phyloP scores from a whole-genome alignment of 2,113 vertebrate species.

The Gallinago media region DNA sequence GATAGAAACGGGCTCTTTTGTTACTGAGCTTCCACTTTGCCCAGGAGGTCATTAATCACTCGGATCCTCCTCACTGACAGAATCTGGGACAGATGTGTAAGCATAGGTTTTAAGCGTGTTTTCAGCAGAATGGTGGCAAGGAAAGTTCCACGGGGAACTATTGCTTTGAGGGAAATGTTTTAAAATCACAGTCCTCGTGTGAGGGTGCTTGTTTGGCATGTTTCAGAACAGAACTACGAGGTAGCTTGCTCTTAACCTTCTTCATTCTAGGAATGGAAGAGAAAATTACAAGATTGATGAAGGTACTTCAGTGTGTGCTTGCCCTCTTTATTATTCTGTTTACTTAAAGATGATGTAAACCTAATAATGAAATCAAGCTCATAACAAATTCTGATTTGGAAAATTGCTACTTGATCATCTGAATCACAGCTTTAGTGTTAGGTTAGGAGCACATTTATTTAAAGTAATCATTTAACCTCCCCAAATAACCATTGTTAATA shows the following conservation, averaged over 20 bases:
- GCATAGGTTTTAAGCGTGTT: neutral
- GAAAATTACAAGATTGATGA: slow-evolving; percentile 43
- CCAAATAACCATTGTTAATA: slow-evolving; percentile 42
- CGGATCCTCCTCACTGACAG: neutral
- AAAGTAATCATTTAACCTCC: slow-evolving; percentile 30
- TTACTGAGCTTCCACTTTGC: neutral
- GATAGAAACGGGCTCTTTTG: neutral
- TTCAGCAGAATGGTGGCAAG: neutral
- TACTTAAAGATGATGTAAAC: slow-evolving; percentile 51
- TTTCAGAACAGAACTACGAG: neutral
- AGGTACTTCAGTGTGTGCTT: slow-evolving; percentile 50
- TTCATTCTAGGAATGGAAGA: slow-evolving; percentile 59
- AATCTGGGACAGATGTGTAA: neutral
- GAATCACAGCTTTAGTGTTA: slow-evolving; percentile 30
- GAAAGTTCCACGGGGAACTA: neutral
- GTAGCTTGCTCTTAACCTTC: slow-evolving; percentile 37
- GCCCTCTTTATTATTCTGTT: slow-evolving; percentile 67
- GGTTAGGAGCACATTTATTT: slow-evolving; percentile 30
- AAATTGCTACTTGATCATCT: slow-evolving; percentile 67
- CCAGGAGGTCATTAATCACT: neutral
- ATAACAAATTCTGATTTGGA: slow-evolving; percentile 66
- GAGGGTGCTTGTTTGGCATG: neutral
- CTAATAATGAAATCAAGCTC: slow-evolving; percentile 55
- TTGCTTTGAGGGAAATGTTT: neutral
- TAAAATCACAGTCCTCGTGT: neutral